These are phyloP conservation scores for Drosophila nebulosa DNA, from an alignment of 1,140 invertebrate genomes.

Conservation along the genomic window DNA sequence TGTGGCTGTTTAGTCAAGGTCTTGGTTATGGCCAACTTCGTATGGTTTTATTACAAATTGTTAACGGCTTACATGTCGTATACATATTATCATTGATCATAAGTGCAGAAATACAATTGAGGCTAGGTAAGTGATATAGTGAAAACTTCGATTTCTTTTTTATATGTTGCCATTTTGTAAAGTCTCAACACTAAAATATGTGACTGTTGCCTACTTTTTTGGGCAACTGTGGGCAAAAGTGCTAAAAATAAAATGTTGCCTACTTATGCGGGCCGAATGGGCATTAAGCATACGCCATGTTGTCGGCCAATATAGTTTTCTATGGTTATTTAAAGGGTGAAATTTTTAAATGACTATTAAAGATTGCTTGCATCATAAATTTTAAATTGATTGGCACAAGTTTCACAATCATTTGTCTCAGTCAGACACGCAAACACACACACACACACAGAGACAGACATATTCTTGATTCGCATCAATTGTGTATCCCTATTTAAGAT, in stretches of 20 bases:
- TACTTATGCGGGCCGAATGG: constrained; percentile 18
- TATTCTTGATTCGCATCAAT: too few relatives aligned
- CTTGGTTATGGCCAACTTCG: too few relatives aligned
- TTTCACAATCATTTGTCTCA: not conserved
- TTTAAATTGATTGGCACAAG: not conserved
- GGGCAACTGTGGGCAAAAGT: not conserved
- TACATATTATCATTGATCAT: not conserved
- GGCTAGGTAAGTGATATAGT: too few relatives aligned
- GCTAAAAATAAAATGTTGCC: constrained; percentile 27
- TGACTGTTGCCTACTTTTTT: constrained; percentile 3
- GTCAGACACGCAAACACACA: not conserved
- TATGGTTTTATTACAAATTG: too few relatives aligned
- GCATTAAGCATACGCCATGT: constrained; percentile 44
- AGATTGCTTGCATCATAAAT: not conserved
- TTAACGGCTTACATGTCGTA: not conserved
- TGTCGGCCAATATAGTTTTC: constrained; percentile 2
- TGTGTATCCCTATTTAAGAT: not conserved
- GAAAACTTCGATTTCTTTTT: not conserved
- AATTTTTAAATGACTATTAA: not conserved
- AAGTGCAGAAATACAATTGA: too few relatives aligned
- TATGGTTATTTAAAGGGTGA: not conserved
- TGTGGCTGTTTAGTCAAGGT: too few relatives aligned
- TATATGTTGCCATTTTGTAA: not conserved
- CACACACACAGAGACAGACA: too few relatives aligned
- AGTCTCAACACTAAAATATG: not conserved